Base-by-base conservation (phyloP, 2,797 vertebrate genomes). In the Fratercula arctica region DNA sequence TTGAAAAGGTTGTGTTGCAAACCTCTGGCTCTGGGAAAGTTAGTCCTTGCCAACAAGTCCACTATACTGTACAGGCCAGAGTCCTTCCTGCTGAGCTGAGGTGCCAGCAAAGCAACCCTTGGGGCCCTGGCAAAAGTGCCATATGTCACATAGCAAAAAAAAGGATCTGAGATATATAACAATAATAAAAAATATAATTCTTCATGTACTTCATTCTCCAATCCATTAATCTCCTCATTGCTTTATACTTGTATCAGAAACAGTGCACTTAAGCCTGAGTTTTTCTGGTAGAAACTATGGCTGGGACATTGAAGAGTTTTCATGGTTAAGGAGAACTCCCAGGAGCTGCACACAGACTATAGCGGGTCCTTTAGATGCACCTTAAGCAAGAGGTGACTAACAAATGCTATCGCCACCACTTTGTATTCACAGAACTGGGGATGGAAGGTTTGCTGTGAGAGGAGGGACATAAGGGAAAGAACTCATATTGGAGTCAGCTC, bases 401-500 rank as follows among this genome's bases (percentile, higher is more conserved):
- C 1, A 63, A 84, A 45, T 23, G 2, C 9, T 68, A 18, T 41
- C 3, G 0, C 13, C 1, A 1, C 14, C 37, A 56, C 9, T 57
- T 35, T 13, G 8, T 57, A 28, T 23, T 57, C 67, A 83, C 35
- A 77, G 60, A 78, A 74, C 35, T 33, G 18, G 18, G 15, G 12
- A 37, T 24, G 26, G 17, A 87, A 85, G 46, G 3, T 37, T 68
- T 75, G 6, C 17, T 77, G 10, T 15, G 33, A 75, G 35, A 75
- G 10, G 5, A 82, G 26, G 57, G 6, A 28, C 17, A 92, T 10
- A 69, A 41, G 4, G 23, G 6, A 45, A 85, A 69, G 53, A 79
- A 61, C 8, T 69, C n/a, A 11, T 6, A 28, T 0, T 50, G n/a
- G 23, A 51, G 26, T 75, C 33, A 63, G 3, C 8, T 88, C 67